phyloP scores from a whole-genome alignment of 2,113 vertebrate species.

The Muntiacus muntjak region DNA sequence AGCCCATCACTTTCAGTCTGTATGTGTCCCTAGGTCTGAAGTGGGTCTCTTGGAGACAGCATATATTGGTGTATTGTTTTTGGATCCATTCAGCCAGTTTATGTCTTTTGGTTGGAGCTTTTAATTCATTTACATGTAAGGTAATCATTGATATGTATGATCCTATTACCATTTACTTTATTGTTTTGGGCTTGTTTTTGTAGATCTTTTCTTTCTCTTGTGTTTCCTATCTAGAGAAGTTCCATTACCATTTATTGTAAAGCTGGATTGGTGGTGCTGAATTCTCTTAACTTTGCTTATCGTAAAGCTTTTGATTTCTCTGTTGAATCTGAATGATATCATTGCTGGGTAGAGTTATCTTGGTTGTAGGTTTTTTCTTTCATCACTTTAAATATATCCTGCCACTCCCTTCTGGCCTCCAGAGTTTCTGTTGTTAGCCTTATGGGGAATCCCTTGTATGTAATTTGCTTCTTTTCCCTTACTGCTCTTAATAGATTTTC shows the following conservation, averaged over 20 bases:
- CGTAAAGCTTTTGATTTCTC: background rate
- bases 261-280: background rate
- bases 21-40: background rate
- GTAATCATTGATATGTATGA: background rate
- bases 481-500: background rate
- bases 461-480: background rate
- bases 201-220: background rate
- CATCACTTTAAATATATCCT: background rate
- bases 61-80: background rate
- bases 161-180: background rate
- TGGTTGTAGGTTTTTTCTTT: background rate
- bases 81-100: background rate
- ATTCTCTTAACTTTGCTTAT: background rate
- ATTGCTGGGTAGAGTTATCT: background rate
- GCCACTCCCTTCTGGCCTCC: background rate
- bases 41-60: background rate
- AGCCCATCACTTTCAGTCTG: background rate
- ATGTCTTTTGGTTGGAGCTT: background rate
- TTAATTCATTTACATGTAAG: background rate
- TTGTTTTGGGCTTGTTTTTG: background rate
- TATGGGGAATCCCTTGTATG: background rate
- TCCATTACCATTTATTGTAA: background rate
- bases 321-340: background rate
- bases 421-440: background rate
- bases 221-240: background rate